phyloP scores from a whole-genome alignment of 2,113 vertebrate species.

The Centropus bengalensis region DNA sequence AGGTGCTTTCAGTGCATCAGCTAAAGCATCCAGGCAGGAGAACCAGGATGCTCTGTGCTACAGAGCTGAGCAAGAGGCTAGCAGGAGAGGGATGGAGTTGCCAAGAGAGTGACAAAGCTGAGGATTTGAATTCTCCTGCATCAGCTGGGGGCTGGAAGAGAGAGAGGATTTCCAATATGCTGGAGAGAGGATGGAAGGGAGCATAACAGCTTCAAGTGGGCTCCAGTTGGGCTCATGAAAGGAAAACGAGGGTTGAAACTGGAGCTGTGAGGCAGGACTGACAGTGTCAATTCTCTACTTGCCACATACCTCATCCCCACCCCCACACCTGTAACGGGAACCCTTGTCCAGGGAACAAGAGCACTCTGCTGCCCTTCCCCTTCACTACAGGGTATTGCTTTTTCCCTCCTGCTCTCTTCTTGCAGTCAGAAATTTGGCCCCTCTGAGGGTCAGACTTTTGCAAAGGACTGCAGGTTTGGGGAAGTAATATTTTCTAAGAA shows the following conservation, averaged over 20 bases:
- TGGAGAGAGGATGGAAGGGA: background rate
- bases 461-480: background rate
- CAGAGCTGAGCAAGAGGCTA: background rate
- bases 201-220: background rate
- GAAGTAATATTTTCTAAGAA: background rate
- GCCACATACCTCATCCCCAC: background rate
- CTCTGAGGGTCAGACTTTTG: background rate
- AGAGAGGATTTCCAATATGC: background rate
- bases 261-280: background rate
- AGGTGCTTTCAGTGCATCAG: background rate
- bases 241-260: background rate
- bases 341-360: background rate
- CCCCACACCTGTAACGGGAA: background rate
- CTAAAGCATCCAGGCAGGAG: background rate
- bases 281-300: background rate
- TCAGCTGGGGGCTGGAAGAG: background rate
- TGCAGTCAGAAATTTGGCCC: background rate
- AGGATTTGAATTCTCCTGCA: background rate
- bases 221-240: background rate
- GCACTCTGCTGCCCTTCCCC: background rate
- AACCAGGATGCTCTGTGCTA: background rate
- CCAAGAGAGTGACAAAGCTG: fast-evolving
- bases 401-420: fast-evolving
- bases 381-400: background rate
- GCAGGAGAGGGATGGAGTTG: fast-evolving